These are phyloP conservation scores for Rattus rattus DNA, from an alignment of 2,113 vertebrate species.

Conservation along the genomic window DNA sequence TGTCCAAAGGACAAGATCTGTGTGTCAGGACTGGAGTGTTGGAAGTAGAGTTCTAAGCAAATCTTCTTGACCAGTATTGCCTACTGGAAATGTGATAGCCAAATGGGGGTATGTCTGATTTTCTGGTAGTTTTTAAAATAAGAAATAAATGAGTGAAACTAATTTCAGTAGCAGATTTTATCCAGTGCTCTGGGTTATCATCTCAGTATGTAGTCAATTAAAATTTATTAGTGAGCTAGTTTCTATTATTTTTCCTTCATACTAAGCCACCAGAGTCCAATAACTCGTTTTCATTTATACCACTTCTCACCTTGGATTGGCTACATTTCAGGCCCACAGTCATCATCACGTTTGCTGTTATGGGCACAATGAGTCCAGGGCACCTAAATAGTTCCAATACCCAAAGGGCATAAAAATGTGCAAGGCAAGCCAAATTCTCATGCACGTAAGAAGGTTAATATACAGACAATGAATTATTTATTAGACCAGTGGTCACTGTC, in stretches of 20 bases:
- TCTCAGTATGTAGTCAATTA: not conserved
- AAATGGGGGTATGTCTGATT: not conserved
- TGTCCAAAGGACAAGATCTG: not conserved
- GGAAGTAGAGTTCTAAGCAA: conserved; percentile 17
- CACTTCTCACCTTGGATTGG: not conserved
- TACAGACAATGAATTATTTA: conserved; percentile 2
- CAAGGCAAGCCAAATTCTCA: not conserved
- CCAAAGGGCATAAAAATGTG: not conserved
- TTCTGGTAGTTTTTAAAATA: not conserved
- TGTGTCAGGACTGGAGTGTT: not conserved
- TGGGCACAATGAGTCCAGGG: not conserved
- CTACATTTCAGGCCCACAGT: not conserved
- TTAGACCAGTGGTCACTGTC: not conserved
- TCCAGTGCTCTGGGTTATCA: not conserved
- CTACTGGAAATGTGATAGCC: not conserved
- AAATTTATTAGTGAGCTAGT: not conserved
- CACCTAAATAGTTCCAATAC: conserved; percentile 9
- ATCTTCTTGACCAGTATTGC: not conserved
- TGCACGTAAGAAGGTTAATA: not conserved
- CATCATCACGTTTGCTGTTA: not conserved
- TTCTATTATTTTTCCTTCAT: not conserved
- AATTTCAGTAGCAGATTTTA: conserved; percentile 28
- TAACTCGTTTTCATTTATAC: not conserved
- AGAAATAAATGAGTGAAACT: not conserved
- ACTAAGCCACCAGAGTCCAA: not conserved